Conservation (phyloP, 2,797 vertebrate species). For the Ceryle rudis region DNA sequence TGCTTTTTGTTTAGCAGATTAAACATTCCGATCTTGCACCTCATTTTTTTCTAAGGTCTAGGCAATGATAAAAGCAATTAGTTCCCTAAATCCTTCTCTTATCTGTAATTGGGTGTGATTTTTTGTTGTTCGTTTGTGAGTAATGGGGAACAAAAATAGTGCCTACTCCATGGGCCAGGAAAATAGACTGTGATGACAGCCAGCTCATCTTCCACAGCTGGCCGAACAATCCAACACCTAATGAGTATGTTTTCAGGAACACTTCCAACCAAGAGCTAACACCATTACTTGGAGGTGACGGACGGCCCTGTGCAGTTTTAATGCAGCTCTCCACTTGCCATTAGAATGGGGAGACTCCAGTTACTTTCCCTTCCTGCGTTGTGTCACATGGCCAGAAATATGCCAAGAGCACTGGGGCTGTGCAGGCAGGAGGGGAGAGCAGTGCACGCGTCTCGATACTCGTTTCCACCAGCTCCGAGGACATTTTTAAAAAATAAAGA, state of each 20-base stretch:
- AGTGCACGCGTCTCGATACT: background rate
- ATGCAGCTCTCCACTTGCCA: background rate
- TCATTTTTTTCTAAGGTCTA: slow-evolving; percentile 1
- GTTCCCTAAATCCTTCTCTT: slow-evolving; percentile 7
- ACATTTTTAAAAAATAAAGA: background rate
- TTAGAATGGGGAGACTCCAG: background rate
- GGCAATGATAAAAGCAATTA: slow-evolving; percentile 48
- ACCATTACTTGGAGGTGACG: background rate
- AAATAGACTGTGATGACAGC: background rate
- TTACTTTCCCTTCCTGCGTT: background rate
- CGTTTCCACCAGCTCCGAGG: background rate
- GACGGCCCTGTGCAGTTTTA: fast-evolving
- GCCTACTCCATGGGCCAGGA: background rate
- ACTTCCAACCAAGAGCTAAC: background rate
- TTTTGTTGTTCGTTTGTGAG: slow-evolving; percentile 9
- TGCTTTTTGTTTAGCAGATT: background rate
- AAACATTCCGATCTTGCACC: background rate
- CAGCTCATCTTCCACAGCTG: slow-evolving; percentile 20
- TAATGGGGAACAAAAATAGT: background rate
- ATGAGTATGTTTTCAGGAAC: background rate
- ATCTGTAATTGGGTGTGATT: slow-evolving; percentile 42
- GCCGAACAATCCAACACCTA: slow-evolving; percentile 17
- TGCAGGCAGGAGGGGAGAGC: background rate
- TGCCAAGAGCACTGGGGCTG: background rate
- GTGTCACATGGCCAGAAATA: background rate